Conservation (phyloP, 2,888 invertebrate species). For the Drosophila tripunctata region DNA sequence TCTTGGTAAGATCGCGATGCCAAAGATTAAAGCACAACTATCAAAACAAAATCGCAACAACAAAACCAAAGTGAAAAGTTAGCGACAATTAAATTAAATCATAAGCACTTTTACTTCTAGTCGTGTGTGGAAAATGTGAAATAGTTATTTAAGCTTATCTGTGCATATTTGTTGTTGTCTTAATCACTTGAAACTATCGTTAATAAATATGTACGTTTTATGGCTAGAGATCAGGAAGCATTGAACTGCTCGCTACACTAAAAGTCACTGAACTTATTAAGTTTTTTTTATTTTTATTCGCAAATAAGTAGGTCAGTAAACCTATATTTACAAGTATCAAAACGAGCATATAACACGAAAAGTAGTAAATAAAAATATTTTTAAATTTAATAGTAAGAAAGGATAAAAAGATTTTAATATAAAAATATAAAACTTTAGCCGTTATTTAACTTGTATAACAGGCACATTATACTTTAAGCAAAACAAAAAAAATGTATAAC, state of each 20-base stretch:
- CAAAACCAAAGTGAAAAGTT: too few species aligned
- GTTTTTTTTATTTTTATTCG: too few species aligned
- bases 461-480: too few species aligned
- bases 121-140: neutral
- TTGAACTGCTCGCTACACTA: neutral
- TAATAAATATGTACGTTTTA: neutral
- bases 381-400: neutral
- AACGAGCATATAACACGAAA: too few species aligned
- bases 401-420: neutral
- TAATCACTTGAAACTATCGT: neutral
- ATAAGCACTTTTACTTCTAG: conserved; percentile 7
- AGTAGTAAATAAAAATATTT: too few species aligned
- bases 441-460: too few species aligned
- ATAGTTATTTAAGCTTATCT: neutral
- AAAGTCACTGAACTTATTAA: neutral
- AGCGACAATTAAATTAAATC: neutral
- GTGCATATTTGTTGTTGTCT: neutral
- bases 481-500: neutral
- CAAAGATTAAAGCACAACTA: conserved; percentile 40
- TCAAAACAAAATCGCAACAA: conserved; percentile 18
- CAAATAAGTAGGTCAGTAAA: neutral
- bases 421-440: neutral
- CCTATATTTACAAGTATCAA: neutral
- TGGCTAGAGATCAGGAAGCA: neutral
- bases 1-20: conserved; percentile 58